A percentile compares a stretch with the other conserved stretches of the same genome.
Conservation (phyloP, 2,888 invertebrate genomes). For the Limnephilus marmoratus region DNA sequence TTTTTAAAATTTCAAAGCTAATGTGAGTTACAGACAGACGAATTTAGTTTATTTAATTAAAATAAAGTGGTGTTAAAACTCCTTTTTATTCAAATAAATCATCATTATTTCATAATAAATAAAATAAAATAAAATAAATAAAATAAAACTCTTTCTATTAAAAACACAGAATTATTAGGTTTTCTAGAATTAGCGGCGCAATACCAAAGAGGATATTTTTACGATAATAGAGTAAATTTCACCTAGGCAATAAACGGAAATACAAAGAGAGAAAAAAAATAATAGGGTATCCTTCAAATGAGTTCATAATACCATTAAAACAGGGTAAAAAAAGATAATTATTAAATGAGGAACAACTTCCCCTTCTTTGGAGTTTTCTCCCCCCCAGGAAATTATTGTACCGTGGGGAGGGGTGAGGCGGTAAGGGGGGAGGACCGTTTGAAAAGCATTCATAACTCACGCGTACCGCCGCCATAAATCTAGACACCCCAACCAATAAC, state of each 20-base stretch:
- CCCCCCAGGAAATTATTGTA: neutral
- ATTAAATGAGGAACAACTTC: neutral
- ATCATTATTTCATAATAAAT: no score
- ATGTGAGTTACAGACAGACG: no score
- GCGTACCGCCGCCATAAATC: constrained; percentile 51
- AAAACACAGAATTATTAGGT: no score
- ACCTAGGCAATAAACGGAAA: neutral
- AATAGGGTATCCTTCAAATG: neutral
- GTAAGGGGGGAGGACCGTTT: constrained; percentile 23
- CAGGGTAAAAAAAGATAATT: neutral
- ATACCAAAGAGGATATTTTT: neutral
- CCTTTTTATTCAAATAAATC: no score
- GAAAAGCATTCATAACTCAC: constrained; percentile 58
- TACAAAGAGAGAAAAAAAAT: neutral
- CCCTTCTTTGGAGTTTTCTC: neutral
- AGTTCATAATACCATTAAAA: neutral
- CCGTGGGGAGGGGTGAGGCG: neutral
- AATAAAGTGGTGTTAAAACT: no score
- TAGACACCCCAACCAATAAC: constrained; percentile 57
- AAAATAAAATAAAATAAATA: no score
- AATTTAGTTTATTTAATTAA: no score
- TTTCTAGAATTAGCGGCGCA: no score
- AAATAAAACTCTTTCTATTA: no score
- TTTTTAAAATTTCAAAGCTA: no score
- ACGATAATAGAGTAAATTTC: neutral